Conservation (phyloP, 2,888 invertebrate species). For the Apamea epomidion region DNA sequence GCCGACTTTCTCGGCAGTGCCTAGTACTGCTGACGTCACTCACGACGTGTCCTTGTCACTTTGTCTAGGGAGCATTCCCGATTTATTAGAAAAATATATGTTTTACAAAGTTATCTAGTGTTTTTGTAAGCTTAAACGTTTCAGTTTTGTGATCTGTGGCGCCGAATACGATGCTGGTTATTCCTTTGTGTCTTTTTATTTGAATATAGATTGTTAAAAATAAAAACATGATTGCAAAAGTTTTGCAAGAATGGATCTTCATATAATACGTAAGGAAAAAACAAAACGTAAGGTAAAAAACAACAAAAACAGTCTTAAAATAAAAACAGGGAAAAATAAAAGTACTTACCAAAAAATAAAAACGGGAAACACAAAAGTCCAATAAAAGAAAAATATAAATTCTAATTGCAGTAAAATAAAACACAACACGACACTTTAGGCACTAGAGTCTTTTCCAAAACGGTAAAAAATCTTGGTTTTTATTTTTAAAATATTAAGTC, state of each 20-base stretch:
- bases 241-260: background rate
- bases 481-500: slow-evolving; percentile 77
- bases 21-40: slow-evolving; percentile 89
- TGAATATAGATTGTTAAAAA: slow-evolving; percentile 28
- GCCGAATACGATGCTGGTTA: slow-evolving; percentile 16
- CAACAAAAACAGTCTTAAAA: slow-evolving; percentile 54
- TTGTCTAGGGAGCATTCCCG: slow-evolving; percentile 79
- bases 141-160: slow-evolving; percentile 40
- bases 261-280: slow-evolving; percentile 17
- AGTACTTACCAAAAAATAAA: slow-evolving; percentile 85
- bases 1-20: slow-evolving; percentile 89
- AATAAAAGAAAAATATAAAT: slow-evolving; percentile 73
- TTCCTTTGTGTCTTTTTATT: slow-evolving; percentile 63
- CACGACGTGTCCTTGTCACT: slow-evolving; percentile 87
- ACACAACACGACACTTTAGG: slow-evolving; percentile 88
- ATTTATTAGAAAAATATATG: slow-evolving; percentile 71
- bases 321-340: slow-evolving; percentile 63
- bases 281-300: slow-evolving; percentile 36
- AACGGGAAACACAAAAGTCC: slow-evolving; percentile 85
- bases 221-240: background rate
- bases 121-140: slow-evolving; percentile 49
- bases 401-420: slow-evolving; percentile 77
- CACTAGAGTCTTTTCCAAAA: slow-evolving; percentile 83
- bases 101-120: slow-evolving; percentile 59
- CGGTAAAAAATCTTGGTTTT: slow-evolving; percentile 81